Evolutionary conservation across 2,888 invertebrate genomes (phyloP).

Genomic region (Alloscopus bannaensis): DNA sequence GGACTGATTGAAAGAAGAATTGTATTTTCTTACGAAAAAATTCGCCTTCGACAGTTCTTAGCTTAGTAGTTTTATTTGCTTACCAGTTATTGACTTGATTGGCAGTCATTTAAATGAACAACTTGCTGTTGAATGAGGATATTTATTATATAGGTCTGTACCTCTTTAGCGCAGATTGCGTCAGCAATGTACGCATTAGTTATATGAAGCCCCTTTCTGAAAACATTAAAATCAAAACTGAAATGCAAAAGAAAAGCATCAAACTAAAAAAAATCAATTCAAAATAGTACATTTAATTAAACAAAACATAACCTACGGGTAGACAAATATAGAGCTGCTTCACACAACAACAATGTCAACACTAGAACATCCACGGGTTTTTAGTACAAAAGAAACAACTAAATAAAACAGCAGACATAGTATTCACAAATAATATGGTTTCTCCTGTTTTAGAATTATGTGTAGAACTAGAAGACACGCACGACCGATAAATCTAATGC

Average conservation of each 20-base stretch:
- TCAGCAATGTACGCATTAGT: too few species aligned
- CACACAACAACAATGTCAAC: background rate
- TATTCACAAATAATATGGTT: too few species aligned
- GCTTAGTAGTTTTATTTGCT: conserved; percentile 4
- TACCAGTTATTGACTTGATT: conserved; percentile 58
- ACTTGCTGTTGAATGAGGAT: conserved; percentile 50
- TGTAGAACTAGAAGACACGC: conserved; percentile 17
- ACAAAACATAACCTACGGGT: background rate
- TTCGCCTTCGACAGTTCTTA: background rate
- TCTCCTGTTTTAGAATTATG: too few species aligned
- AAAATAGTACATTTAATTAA: too few species aligned
- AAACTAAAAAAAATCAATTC: too few species aligned
- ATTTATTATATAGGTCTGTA: background rate
- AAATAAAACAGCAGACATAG: too few species aligned
- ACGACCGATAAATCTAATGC: background rate
- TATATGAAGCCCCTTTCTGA: too few species aligned
- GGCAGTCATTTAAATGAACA: conserved; percentile 62
- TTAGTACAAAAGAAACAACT: too few species aligned
- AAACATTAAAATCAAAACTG: too few species aligned
- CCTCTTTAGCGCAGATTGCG: conserved; percentile 1
- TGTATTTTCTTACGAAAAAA: conserved; percentile 2
- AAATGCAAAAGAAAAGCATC: background rate
- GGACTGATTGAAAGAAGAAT: background rate
- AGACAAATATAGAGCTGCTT: background rate
- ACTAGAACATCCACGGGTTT: too few species aligned